These are phyloP conservation scores for Morinoia aosen DNA, from an alignment of 2,888 invertebrate species.

Conservation along the genomic window DNA sequence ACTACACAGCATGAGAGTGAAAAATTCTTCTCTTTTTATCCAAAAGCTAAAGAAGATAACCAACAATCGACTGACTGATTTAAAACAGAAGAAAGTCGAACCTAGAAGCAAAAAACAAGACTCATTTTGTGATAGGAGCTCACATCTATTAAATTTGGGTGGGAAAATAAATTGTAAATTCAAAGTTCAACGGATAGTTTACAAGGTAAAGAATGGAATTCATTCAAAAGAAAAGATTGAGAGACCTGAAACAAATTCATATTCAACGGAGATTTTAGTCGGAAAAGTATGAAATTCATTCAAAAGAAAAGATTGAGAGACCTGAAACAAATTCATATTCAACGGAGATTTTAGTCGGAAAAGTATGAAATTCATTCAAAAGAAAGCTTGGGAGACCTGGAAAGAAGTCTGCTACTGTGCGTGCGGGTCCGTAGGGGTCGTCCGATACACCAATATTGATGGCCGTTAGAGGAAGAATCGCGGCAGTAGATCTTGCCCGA, in stretches of 20 bases:
- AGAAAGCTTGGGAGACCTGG: background rate
- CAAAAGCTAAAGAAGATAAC: too few relatives aligned
- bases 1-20: too few relatives aligned
- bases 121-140: too few relatives aligned
- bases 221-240: background rate
- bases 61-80: too few relatives aligned
- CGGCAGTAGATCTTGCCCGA: background rate
- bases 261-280: background rate
- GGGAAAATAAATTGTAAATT: too few relatives aligned
- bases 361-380: background rate
- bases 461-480: background rate
- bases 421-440: background rate
- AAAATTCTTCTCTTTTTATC: too few relatives aligned
- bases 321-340: background rate
- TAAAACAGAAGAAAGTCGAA: too few relatives aligned
- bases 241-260: background rate
- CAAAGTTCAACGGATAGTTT: too few relatives aligned
- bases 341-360: background rate
- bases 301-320: background rate
- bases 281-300: too few relatives aligned
- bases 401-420: background rate
- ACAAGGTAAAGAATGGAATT: background rate
- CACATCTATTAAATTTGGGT: too few relatives aligned
- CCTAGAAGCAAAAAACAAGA: too few relatives aligned
- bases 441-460: slow-evolving; percentile 4